Conservation (phyloP, 1,140 invertebrate genomes). For the Piezodorus guildinii region DNA sequence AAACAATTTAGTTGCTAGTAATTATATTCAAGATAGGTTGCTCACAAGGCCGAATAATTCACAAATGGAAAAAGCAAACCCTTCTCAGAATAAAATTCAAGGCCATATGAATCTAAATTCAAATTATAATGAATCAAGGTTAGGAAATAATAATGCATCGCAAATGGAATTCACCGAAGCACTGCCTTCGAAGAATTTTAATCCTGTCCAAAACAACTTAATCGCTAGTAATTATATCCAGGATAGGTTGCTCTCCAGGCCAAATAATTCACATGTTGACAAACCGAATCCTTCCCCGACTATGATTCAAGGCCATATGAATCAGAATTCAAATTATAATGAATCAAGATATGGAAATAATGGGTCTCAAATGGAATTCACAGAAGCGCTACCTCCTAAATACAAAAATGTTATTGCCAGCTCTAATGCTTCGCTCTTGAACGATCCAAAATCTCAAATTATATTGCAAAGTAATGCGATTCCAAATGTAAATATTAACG, state of each 20-base stretch:
- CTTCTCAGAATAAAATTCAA: neutral
- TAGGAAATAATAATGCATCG: neutral
- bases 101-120: neutral
- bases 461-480: no score
- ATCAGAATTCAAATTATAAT: neutral
- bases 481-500: no score
- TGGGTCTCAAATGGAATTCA: no score
- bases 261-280: no score
- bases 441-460: no score
- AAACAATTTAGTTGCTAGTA: neutral
- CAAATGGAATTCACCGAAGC: constrained; percentile 1
- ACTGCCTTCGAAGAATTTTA: neutral
- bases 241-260: no score
- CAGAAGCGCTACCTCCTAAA: neutral
- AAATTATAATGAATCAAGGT: neutral
- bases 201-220: neutral
- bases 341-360: neutral
- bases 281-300: neutral
- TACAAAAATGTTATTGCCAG: no score
- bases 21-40: neutral
- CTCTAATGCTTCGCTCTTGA: no score
- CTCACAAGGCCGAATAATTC: no score
- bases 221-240: neutral
- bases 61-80: no score
- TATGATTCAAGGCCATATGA: neutral